Conservation (phyloP, 2,113 vertebrate genomes). For the Lipophrys pholis region DNA sequence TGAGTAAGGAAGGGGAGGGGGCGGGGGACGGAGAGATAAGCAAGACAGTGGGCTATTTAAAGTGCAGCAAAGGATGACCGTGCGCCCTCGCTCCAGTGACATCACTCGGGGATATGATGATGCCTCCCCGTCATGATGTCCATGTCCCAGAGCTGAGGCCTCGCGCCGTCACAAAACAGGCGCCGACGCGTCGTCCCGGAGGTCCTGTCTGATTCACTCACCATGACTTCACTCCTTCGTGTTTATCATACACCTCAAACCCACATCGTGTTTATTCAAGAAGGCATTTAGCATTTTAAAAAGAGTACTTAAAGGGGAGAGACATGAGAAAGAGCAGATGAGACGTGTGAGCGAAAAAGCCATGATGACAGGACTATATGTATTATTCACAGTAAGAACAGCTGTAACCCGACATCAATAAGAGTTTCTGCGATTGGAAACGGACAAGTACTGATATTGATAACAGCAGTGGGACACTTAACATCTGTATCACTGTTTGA, state of each 20-base stretch:
- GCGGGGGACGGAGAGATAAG: slow-evolving; percentile 22
- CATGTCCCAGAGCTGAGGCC: slow-evolving; percentile 13
- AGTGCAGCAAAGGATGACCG: slow-evolving; percentile 46
- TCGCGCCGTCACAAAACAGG: not conserved
- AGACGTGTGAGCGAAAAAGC: too few species aligned
- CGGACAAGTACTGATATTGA: too few species aligned
- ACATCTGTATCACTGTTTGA: too few species aligned
- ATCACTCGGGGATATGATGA: slow-evolving; percentile 58
- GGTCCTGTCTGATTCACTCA: slow-evolving; percentile 17
- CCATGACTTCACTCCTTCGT: not conserved
- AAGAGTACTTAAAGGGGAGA: too few species aligned
- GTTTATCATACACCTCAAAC: not conserved
- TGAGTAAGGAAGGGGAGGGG: slow-evolving; percentile 23
- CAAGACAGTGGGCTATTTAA: slow-evolving; percentile 56
- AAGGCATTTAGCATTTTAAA: too few species aligned
- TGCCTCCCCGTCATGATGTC: slow-evolving; percentile 44
- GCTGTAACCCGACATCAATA: too few species aligned
- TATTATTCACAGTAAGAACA: too few species aligned
- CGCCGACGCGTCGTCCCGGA: not conserved
- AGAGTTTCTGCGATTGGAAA: too few species aligned
- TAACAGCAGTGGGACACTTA: too few species aligned
- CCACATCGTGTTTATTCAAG: not conserved
- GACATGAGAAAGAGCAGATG: too few species aligned
- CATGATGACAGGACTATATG: too few species aligned
- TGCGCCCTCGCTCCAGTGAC: slow-evolving; percentile 56